Percentiles rank a stretch among this genome's conserved stretches.
phyloP scores from a whole-genome alignment of 2,113 vertebrate species.

The Trogon surrucura region DNA sequence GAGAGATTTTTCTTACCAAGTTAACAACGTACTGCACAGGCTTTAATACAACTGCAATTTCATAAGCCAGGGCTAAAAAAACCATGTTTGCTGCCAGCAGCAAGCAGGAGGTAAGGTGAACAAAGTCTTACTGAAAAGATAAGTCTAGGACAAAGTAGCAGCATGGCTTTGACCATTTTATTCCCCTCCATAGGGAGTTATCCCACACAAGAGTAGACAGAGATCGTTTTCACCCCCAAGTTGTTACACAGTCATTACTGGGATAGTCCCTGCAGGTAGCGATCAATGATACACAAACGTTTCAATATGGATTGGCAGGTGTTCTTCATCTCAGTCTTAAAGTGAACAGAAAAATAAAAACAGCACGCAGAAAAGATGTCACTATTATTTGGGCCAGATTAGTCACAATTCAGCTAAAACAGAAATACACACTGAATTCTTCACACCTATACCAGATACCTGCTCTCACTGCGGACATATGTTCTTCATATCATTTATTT shows the following conservation, averaged over 20 bases:
- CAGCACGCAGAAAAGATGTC: neutral
- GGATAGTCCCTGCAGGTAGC: slow-evolving; percentile 44
- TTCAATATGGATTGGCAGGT: slow-evolving; percentile 53
- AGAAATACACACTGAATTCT: neutral
- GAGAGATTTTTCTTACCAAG: slow-evolving; percentile 40
- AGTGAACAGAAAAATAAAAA: slow-evolving; percentile 56
- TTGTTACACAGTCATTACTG: slow-evolving; percentile 47
- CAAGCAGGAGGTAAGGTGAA: slow-evolving; percentile 35
- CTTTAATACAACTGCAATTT: slow-evolving; percentile 42
- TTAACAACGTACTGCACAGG: slow-evolving; percentile 2
- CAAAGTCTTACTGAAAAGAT: slow-evolving; percentile 49
- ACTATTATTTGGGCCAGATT: neutral
- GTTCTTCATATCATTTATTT: neutral
- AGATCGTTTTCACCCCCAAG: slow-evolving; percentile 60
- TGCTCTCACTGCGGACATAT: neutral
- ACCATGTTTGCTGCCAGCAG: neutral
- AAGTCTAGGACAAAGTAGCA: slow-evolving; percentile 36
- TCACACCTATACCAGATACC: neutral
- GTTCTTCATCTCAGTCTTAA: slow-evolving; percentile 42
- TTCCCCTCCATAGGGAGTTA: slow-evolving; percentile 51
- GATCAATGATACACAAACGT: slow-evolving; percentile 65
- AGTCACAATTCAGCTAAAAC: neutral
- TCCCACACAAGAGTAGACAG: slow-evolving; percentile 38
- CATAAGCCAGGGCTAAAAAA: slow-evolving; percentile 41
- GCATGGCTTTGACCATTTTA: slow-evolving; percentile 40